These are phyloP conservation scores for Acanthoscelides obtectus DNA, from an alignment of 2,888 invertebrate genomes.

Conservation along the genomic window DNA sequence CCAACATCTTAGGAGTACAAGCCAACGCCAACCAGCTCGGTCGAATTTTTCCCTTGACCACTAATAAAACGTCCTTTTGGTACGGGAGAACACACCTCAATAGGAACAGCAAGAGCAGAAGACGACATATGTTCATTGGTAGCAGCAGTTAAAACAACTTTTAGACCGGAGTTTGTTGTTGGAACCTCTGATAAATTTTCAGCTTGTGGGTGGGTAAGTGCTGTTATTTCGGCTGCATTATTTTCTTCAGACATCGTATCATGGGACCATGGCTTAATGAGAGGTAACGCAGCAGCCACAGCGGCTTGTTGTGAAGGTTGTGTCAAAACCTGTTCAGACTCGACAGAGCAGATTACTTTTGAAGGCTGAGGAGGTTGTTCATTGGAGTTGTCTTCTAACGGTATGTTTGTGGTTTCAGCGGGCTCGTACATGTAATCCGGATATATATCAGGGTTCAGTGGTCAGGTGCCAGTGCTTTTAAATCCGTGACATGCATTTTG, in stretches of 20 bases:
- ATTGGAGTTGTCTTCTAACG: neutral
- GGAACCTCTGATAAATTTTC: conserved; percentile 1
- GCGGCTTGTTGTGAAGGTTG: too few relatives aligned
- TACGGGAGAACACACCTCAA: neutral
- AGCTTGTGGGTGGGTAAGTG: neutral
- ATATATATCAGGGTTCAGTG: neutral
- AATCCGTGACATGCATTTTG: neutral
- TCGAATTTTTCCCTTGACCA: too few relatives aligned
- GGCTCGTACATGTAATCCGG: neutral
- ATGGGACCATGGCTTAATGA: too few relatives aligned
- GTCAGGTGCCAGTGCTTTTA: neutral
- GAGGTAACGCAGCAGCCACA: too few relatives aligned
- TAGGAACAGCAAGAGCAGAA: neutral
- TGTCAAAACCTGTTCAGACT: too few relatives aligned
- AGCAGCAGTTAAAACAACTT: neutral
- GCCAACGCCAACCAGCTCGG: neutral
- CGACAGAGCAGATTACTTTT: too few relatives aligned
- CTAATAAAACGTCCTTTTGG: too few relatives aligned
- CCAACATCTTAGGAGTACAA: neutral
- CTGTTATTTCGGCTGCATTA: neutral
- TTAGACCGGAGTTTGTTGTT: too few relatives aligned
- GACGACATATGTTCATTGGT: neutral
- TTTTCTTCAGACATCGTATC: neutral
- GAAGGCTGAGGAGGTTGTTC: too few relatives aligned
- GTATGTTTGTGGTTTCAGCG: too few relatives aligned